Base-by-base conservation (phyloP, 2,888 invertebrate species). In the Polydrusus tereticollis region DNA sequence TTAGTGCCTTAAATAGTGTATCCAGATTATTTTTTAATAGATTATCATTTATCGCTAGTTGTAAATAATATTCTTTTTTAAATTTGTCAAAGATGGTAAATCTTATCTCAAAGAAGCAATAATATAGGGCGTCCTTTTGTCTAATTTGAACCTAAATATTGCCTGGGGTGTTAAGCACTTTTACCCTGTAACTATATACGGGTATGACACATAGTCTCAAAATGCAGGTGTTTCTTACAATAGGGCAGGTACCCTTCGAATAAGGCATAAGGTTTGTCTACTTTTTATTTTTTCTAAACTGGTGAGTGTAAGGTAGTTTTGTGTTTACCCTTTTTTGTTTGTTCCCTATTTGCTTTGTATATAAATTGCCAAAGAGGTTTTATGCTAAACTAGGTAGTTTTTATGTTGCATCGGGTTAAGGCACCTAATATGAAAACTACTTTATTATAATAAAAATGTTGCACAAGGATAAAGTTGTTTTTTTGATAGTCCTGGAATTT, bases 141-240 rank as follows among this genome's bases (percentile, higher is more conserved):
- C 55, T 45, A 59, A 36, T 36, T 21, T 59, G 36, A 20, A 50
- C 60, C 60, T 60, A 21, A 58, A 60, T 59, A 47, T 52, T 43
- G 38, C 69, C 52, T 63, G 20, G 55, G 52, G 65, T 52, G 59
- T 47, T 65, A 62, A 66, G 60, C 65, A 65, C 55, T 74, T 74
- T 70, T 69, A 67, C 38, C 20, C 33, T 45, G 70, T 73, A 73
- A 77, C 68, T 74, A 59, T 77, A 78, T 80, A 80, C 78, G 79
- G 80, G 80, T 76, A 80, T 81, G 79, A 81, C 81, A 79, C 80
- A 80, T 77, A 77, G 67, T 76, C 69, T 55, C 75, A 76, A 76
- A 77, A 78, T 73, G 81, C 81, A 81, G 81, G 81, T 81, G 81
- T 80, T 78, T 77, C 72, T 66, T 71, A 23, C 59, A 14, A 58